Conservation (phyloP, 2,113 vertebrate species). For the Dolichallabes microphthalmus region DNA sequence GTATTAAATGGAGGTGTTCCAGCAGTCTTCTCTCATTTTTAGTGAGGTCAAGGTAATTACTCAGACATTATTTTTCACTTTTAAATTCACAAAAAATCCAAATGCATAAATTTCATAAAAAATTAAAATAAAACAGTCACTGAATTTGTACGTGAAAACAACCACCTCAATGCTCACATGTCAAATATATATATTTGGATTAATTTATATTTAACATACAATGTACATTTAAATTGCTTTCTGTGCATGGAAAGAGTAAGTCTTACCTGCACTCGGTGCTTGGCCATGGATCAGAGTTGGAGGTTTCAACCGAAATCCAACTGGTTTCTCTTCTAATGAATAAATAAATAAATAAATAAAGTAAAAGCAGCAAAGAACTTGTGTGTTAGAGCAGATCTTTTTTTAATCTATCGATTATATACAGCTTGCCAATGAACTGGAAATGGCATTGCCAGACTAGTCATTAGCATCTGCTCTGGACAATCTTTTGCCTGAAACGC, state of each 20-base stretch:
- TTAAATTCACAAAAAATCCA: background rate
- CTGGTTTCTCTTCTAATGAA: conserved; percentile 90
- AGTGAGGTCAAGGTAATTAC: background rate
- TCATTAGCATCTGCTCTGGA: no score
- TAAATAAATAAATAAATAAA: background rate
- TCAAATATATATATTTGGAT: background rate
- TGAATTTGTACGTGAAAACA: background rate
- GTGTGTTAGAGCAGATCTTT: background rate
- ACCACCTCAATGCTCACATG: background rate
- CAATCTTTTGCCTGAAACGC: no score
- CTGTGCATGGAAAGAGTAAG: conserved; percentile 28
- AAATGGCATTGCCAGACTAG: no score
- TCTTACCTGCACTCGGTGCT: conserved; percentile 93
- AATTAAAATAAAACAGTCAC: background rate
- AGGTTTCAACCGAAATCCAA: conserved; percentile 93
- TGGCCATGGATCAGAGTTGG: conserved; percentile 96
- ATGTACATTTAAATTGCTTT: background rate
- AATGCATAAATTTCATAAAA: background rate
- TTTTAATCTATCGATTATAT: no score
- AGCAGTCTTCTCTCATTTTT: background rate
- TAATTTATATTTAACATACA: background rate
- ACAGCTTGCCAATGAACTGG: no score
- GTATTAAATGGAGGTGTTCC: background rate
- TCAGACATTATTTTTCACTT: background rate
- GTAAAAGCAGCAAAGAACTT: conserved; percentile 43